Percentiles rank a stretch among this genome's conserved stretches.
Conservation (phyloP, 1,140 invertebrate species). For the Chionoecetes opilio region DNA sequence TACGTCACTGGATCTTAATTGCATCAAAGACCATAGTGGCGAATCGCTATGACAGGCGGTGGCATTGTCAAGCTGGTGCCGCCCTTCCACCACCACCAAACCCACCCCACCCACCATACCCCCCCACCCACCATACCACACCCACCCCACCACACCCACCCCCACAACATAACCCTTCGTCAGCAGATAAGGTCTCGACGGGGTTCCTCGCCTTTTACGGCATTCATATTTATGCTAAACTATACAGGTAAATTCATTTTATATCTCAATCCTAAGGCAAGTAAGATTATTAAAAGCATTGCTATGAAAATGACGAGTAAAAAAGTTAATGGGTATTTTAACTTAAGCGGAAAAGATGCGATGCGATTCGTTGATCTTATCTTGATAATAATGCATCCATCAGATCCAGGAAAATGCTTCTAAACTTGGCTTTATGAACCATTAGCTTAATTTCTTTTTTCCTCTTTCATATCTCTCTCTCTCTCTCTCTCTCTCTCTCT, state of each 20-base stretch:
- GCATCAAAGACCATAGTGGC: background rate
- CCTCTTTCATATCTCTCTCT: background rate
- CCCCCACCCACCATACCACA: background rate
- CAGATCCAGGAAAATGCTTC: background rate
- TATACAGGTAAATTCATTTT: background rate
- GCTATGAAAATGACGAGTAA: background rate
- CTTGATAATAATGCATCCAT: background rate
- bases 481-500: slow-evolving; percentile 22
- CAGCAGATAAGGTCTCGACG: background rate
- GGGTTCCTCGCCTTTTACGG: background rate
- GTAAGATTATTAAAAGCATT: background rate
- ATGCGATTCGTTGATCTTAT: background rate
- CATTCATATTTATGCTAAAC: background rate
- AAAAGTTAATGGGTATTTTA: background rate
- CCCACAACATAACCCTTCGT: too few species aligned
- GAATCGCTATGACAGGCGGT: background rate
- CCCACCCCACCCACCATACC: background rate
- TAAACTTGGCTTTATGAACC: background rate
- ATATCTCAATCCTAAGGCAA: background rate
- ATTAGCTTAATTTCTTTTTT: background rate
- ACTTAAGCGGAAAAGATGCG: background rate
- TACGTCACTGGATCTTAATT: slow-evolving; percentile 3
- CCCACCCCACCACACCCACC: background rate
- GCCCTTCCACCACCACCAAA: background rate
- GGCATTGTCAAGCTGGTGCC: slow-evolving; percentile 15